Evolutionary conservation across 2,888 invertebrate genomes (phyloP), one percentile per base, ranked within the genome.

Genomic region (Chrysomela aeneicollis): DNA sequence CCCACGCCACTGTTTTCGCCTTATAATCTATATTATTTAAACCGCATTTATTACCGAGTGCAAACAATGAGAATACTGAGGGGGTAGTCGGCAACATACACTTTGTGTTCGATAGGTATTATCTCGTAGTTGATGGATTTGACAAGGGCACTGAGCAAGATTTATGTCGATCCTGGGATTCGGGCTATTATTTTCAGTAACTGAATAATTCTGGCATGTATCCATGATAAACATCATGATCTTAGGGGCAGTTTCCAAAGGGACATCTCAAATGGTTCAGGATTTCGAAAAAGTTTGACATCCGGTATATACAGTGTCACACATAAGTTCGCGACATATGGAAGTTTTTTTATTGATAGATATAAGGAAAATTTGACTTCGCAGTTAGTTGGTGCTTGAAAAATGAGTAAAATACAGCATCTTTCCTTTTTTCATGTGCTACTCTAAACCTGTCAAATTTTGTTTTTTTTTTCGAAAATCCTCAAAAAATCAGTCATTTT

Each of bases 1-100:
- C n/a, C 4, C 21, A 19, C n/a, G 50, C 42, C 42, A 15, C 42
- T 42, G 15, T 15, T 15, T 42, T 15, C n/a, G 15, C 12, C 3
- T n/a, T 1, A n/a, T 15, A 42, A 42, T 42, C 42, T 42, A 42
- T 42, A 15, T n/a, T 42, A 42, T 42, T 42, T 76, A 81, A 81
- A 82, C 82, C 82, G 73, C 82, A 82, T 81, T 82, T 82, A 82
- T 82, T 81, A 78, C 80, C 74, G 71, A 76, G 75, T 80, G 81
- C 80, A 82, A 82, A 81, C 81, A 81, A 76, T 76, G 67, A 70
- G 67, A 69, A 66, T 42, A 42, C 42, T 42, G 42, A 42, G 42
- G 12, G n/a, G 42, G 15, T 1, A 15, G 4, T 3, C n/a, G n/a
- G 6, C n/a, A 42, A 42, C 15, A 42, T 42, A 42, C 42, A 42